These are phyloP conservation scores for Ictalurus furcatus DNA, from an alignment of 2,113 vertebrate species.

Conservation along the genomic window DNA sequence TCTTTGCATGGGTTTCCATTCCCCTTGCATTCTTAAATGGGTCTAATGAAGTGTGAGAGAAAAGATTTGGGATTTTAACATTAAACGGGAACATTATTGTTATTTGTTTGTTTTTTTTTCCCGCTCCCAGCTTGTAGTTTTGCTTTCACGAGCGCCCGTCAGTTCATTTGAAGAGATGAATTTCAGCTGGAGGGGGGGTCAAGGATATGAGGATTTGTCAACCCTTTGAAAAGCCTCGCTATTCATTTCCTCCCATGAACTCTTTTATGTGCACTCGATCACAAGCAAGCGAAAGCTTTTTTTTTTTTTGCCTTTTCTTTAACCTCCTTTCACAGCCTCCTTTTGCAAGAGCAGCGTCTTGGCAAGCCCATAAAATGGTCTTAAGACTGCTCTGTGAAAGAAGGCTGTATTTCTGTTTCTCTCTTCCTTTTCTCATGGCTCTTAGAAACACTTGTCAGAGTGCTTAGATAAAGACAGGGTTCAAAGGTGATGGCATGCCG, in stretches of 20 bases:
- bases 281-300: conserved; percentile 69
- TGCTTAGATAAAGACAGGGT: conserved; percentile 66
- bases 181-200: conserved; percentile 20
- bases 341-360: conserved; percentile 65
- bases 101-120: conserved; percentile 27
- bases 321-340: conserved; percentile 51
- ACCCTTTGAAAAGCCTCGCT: conserved; percentile 47
- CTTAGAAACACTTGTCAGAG: conserved; percentile 66
- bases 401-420: conserved; percentile 45
- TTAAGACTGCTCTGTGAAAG: conserved; percentile 62
- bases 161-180: conserved; percentile 17
- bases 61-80: conserved; percentile 53
- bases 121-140: not conserved
- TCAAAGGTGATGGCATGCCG: conserved; percentile 68
- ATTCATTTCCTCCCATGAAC: conserved; percentile 73
- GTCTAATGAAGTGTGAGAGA: conserved; percentile 57
- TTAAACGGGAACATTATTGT: conserved; percentile 40
- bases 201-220: conserved; percentile 41
- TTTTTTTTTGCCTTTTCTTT: conserved; percentile 52
- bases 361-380: conserved; percentile 64
- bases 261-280: conserved; percentile 73
- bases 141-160: not conserved
- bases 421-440: conserved; percentile 41
- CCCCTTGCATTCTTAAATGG: conserved; percentile 64
- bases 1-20: conserved; percentile 59